A percentile compares a stretch with the other conserved stretches of the same genome.
Conservation (phyloP, 2,113 vertebrate genomes). For the Junco hyemalis region DNA sequence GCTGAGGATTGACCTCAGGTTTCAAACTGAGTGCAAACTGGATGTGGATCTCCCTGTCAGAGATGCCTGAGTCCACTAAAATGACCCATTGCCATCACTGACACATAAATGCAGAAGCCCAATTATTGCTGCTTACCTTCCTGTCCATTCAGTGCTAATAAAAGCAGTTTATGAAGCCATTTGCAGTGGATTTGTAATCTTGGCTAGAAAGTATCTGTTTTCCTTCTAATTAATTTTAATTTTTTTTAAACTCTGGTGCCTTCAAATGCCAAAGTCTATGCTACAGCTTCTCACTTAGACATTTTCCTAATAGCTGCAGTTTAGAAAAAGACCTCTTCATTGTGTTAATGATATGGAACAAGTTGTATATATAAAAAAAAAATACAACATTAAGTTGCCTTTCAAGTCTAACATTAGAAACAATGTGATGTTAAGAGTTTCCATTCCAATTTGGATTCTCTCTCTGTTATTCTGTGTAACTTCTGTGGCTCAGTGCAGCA, state of each 20-base stretch:
- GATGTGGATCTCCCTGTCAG: background rate
- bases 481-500: background rate
- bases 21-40: background rate
- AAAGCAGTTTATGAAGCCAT: background rate
- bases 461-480: background rate
- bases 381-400: background rate
- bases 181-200: background rate
- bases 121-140: background rate
- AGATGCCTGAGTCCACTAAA: background rate
- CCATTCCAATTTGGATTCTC: background rate
- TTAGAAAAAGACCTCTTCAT: background rate
- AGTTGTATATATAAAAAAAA: background rate
- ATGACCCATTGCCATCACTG: background rate
- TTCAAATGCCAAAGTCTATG: background rate
- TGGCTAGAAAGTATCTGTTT: background rate
- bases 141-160: background rate
- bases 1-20: background rate
- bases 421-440: background rate
- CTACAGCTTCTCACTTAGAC: background rate
- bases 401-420: background rate
- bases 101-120: background rate
- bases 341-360: background rate
- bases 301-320: background rate
- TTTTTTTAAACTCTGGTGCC: background rate
- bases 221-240: background rate